phyloP scores from a whole-genome alignment of 2,113 vertebrate genomes.

The Misgurnus mizolepis region DNA sequence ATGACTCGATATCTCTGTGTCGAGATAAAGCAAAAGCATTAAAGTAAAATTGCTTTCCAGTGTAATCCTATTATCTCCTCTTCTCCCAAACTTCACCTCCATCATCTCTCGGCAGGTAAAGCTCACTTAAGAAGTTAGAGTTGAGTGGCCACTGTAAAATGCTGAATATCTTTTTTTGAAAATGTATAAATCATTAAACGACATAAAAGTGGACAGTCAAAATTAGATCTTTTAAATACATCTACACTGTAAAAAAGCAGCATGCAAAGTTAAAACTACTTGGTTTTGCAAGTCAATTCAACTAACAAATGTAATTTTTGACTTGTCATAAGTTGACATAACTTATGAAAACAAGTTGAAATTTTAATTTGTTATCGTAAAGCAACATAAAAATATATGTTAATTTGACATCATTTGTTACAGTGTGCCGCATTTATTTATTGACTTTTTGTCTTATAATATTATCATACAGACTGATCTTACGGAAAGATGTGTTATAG shows the following conservation, averaged over 20 bases:
- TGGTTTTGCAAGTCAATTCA: too few species aligned
- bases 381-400: too few species aligned
- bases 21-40: conserved; percentile 4
- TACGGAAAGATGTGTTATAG: too few species aligned
- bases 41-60: conserved; percentile 26
- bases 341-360: too few species aligned
- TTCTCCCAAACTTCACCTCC: not conserved
- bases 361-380: too few species aligned
- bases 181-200: not conserved
- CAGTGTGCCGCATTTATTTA: too few species aligned
- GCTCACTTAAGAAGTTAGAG: not conserved
- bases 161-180: not conserved
- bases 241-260: not conserved
- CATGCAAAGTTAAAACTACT: too few species aligned
- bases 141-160: conserved; percentile 1
- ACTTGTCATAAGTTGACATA: too few species aligned
- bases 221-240: not conserved
- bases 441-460: too few species aligned
- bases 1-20: conserved; percentile 16
- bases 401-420: too few species aligned
- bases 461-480: too few species aligned
- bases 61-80: conserved; percentile 33
- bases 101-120: conserved; percentile 22
- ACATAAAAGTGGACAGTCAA: not conserved
- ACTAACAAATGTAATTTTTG: too few species aligned